Percentiles rank a stretch among this genome's conserved stretches.
These are phyloP conservation scores for Nephila pilipes DNA, from an alignment of 1,140 invertebrate genomes.

Conservation along the genomic window DNA sequence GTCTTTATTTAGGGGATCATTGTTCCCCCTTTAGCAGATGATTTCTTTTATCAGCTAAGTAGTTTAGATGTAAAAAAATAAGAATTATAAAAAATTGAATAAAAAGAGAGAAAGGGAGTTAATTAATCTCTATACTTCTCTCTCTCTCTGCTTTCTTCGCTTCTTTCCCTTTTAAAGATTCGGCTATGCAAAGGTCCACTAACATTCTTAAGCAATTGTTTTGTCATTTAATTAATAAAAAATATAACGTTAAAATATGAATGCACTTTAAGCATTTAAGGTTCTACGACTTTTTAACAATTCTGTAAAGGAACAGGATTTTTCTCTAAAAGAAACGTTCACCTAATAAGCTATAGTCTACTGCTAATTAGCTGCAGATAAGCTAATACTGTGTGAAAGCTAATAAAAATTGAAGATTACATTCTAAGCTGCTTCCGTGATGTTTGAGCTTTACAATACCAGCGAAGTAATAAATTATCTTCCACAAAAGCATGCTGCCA, in stretches of 20 bases:
- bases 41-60: slow-evolving; percentile 57
- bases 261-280: background rate
- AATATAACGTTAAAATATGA: slow-evolving; percentile 26
- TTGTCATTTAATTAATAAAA: slow-evolving; percentile 60
- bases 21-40: slow-evolving; percentile 30
- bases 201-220: slow-evolving; percentile 49
- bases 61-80: slow-evolving; percentile 10
- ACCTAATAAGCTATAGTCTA: background rate
- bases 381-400: background rate
- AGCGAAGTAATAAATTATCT: slow-evolving; percentile 4
- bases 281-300: background rate
- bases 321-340: background rate
- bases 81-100: background rate
- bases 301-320: background rate
- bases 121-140: slow-evolving; percentile 56
- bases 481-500: background rate
- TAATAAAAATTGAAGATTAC: slow-evolving; percentile 8
- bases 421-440: slow-evolving; percentile 13
- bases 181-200: background rate
- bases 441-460: background rate
- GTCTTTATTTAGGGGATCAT: slow-evolving; percentile 38
- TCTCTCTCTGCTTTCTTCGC: background rate
- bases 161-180: background rate
- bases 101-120: slow-evolving; percentile 22
- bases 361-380: slow-evolving; percentile 27